phyloP scores from a whole-genome alignment of 1,140 invertebrate species.

The Arion vulgaris region DNA sequence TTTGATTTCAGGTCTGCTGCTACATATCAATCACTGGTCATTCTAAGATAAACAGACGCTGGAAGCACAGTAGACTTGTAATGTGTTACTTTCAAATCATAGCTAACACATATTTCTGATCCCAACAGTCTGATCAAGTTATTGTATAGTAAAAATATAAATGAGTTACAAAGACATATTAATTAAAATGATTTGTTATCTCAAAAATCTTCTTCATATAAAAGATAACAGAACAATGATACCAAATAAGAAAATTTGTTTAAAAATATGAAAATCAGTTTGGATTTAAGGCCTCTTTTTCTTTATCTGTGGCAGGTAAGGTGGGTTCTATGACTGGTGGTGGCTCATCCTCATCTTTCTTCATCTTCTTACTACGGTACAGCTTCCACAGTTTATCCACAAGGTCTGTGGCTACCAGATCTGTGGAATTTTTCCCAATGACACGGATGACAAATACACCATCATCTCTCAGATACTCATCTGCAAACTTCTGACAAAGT shows the following conservation, averaged over 20 bases:
- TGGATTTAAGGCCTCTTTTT: conserved; percentile 47
- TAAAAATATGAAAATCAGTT: neutral
- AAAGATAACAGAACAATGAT: neutral
- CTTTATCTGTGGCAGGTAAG: conserved; percentile 42
- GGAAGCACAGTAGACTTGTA: too few relatives aligned
- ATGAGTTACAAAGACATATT: neutral
- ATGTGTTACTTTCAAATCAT: too few relatives aligned
- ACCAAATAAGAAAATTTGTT: neutral
- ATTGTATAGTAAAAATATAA: neutral
- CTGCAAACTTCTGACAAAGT: conserved; percentile 60
- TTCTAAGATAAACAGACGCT: neutral
- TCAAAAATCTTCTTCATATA: neutral
- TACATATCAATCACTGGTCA: too few relatives aligned
- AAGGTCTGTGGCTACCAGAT: conserved; percentile 68
- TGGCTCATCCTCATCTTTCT: conserved; percentile 43
- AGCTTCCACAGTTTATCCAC: conserved; percentile 66
- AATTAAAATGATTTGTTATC: neutral
- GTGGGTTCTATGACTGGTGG: conserved; percentile 24
- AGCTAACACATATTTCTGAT: too few relatives aligned
- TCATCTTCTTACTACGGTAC: conserved; percentile 55
- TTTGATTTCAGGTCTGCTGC: too few relatives aligned
- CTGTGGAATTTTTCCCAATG: conserved; percentile 68
- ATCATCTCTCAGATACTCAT: conserved; percentile 67
- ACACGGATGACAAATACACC: conserved; percentile 68
- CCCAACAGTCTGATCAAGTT: too few relatives aligned